Conservation (phyloP, 2,113 vertebrate genomes). For the Microcebus lehilahytsara region DNA sequence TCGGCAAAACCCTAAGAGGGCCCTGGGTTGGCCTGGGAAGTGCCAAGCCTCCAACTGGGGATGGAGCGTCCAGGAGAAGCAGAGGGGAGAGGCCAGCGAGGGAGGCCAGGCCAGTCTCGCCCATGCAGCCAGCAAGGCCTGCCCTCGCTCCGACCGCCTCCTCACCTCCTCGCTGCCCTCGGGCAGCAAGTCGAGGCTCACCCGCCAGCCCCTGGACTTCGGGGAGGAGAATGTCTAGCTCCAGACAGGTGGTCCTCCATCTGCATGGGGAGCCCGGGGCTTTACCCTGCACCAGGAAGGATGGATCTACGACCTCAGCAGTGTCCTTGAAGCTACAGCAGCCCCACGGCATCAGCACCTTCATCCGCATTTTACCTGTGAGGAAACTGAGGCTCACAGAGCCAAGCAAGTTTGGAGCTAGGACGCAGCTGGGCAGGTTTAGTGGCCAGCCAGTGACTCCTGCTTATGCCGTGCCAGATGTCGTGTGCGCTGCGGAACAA, state of each 20-base stretch:
- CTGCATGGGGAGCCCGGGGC: not conserved
- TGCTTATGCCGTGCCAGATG: accelerated
- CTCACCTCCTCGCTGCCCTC: not conserved
- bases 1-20: not conserved
- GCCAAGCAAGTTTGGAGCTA: not conserved
- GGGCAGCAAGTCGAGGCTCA: not conserved
- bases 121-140: not conserved
- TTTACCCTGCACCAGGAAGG: not conserved
- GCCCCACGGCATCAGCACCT: not conserved
- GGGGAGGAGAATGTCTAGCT: not conserved
- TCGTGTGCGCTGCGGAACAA: not conserved
- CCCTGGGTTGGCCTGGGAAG: no score
- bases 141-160: not conserved
- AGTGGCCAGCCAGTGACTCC: accelerated
- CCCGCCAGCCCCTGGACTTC: not conserved
- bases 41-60: not conserved
- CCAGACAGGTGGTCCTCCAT: not conserved
- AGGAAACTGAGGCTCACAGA: not conserved
- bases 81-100: not conserved
- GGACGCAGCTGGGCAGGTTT: not conserved
- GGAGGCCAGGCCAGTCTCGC: not conserved
- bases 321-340: not conserved
- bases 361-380: not conserved
- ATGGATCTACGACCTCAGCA: not conserved
- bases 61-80: not conserved